Evolutionary conservation across 2,797 vertebrate species (phyloP), one percentile per base, ranked within the genome.

Genomic region (Emys orbicularis): DNA sequence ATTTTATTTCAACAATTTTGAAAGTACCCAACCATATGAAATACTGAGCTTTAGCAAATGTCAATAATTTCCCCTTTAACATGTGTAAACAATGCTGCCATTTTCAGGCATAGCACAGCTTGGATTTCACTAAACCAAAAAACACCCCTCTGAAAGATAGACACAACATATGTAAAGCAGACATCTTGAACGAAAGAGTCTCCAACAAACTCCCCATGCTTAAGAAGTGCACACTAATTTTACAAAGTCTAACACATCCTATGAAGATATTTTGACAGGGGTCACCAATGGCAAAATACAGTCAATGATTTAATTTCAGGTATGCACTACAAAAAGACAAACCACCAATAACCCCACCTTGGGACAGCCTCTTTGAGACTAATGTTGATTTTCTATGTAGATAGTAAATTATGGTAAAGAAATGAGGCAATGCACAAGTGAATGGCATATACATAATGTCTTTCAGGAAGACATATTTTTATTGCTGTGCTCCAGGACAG

Each of bases 391-490:
- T 89, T 93, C 84, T 54, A 15, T 31, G 52, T 3, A 87, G 94
- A 89, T 13, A 89, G 87, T 74, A 91, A 96, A 91, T 95, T 90
- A 93, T 4, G 4, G 89, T 11, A 83, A 91, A 94, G 91, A 95
- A 96, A 61, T 74, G 88, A 98, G 81, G 90, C 86, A 90, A 89
- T 1, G 21, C 84, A 84, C 41, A 34, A 76, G 88, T 72, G 52
- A 96, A 83, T n/a, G 61, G 92, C 90, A 86, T 74, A 72, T 10
- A 91, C 86, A 85, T 61, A 56, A 87, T 31, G 80, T 86, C 95
- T 95, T 97, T 97, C 94, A 97, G 90, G 92, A 97, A 98, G 91
- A 97, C 37, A 52, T 85, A 90, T 94, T 97, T 96, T 96, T 97
- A 96, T 93, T 94, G 52, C 88, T 94, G 72, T 0, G 6, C 91